Conservation (phyloP, 1,140 invertebrate genomes). For the Drosophila oshimai region DNA sequence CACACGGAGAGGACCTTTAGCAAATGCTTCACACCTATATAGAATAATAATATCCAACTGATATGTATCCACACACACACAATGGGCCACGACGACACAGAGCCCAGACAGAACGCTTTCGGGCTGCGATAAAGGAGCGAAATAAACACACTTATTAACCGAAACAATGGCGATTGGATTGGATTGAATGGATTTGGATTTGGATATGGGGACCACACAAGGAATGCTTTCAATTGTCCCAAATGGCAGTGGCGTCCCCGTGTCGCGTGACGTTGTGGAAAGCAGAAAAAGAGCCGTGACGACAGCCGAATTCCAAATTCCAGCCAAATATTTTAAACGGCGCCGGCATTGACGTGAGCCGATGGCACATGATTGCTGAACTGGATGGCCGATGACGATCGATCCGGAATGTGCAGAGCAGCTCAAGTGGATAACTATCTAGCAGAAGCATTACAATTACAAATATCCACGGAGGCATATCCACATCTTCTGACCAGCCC, state of each 20-base stretch:
- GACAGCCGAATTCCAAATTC: slow-evolving; percentile 61
- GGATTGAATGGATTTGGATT: slow-evolving; percentile 23
- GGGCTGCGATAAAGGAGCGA: slow-evolving; percentile 5
- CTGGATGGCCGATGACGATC: slow-evolving; percentile 43
- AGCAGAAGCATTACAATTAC: slow-evolving; percentile 23
- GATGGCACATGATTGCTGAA: slow-evolving; percentile 53
- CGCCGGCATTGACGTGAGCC: slow-evolving; percentile 62
- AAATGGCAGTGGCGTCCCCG: slow-evolving; percentile 57
- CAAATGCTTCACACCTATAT: slow-evolving; percentile 38
- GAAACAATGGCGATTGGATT: slow-evolving; percentile 12
- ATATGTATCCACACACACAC: slow-evolving; percentile 25
- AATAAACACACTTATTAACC: slow-evolving; percentile 36
- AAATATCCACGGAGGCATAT: background rate
- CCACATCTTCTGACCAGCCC: background rate
- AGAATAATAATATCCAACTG: slow-evolving; percentile 34
- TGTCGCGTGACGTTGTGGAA: slow-evolving; percentile 59
- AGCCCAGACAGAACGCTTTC: slow-evolving; percentile 4
- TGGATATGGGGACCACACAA: slow-evolving; percentile 16
- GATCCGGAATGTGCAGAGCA: slow-evolving; percentile 52
- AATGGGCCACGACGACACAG: slow-evolving; percentile 4
- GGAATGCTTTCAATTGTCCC: slow-evolving; percentile 30
- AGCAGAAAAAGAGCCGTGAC: slow-evolving; percentile 56
- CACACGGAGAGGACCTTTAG: slow-evolving; percentile 23
- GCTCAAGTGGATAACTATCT: slow-evolving; percentile 49
- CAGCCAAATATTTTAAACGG: slow-evolving; percentile 52